Evolutionary conservation across 2,797 vertebrate species (phyloP), one percentile per base, ranked within the genome.

Genomic region (Danionella dracula): DNA sequence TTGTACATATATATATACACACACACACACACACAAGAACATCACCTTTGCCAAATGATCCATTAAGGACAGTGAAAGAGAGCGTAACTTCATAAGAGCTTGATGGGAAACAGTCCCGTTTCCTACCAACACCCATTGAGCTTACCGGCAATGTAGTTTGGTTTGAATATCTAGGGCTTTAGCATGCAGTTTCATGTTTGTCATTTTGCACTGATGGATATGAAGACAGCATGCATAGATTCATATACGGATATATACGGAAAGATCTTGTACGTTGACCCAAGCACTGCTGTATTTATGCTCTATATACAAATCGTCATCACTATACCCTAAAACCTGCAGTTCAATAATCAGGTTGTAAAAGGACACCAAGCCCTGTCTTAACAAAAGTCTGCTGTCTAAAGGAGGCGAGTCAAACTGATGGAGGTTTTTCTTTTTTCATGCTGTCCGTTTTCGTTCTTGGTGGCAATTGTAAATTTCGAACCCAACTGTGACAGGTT

Each of bases 101-200:
- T 66, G 48, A 66, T 49, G 34, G 64, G 54, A 66, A 66, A 66
- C 44, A 37, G n/a, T 40, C 23, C 35, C 4, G 35, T 66, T 66
- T 58, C 64, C 54, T 31, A 66, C 48, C 44, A 57, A 66, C 57
- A 57, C 49, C 64, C 44, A 66, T 49, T 66, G 48, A 66, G 64
- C 64, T 66, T 66, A 66, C 64, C 57, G 64, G 64, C 40, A 58
- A 58, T 49, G 53, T 44, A 49, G 53, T 50, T 66, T 17, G 7
- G 17, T 21, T 44, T 53, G n/a, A 64, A 32, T 58, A 49, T 21
- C 16, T 32, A 66, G 64, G 64, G 44, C 21, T 66, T 49, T 49
- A 49, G 54, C 64, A 66, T 66, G 64, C 64, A 66, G 20, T 66
- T 46, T 29, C 40, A 38, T 48, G 38, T 64, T 44, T 64, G 41